These are phyloP conservation scores for Pelobates fuscus DNA, from an alignment of 2,113 vertebrate genomes.

Conservation along the genomic window DNA sequence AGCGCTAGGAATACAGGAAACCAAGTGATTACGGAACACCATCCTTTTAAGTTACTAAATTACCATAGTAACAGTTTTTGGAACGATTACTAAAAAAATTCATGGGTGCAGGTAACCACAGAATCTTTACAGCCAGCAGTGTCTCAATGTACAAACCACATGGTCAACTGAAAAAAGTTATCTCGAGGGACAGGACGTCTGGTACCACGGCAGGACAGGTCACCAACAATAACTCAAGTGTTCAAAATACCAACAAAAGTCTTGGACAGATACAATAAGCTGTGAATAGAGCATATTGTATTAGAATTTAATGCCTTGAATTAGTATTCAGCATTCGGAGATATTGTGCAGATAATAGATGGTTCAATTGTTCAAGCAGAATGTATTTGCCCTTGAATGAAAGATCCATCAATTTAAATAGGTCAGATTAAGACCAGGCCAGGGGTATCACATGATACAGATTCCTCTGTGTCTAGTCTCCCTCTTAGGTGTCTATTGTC, in stretches of 20 bases:
- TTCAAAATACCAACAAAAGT: slow-evolving; percentile 22
- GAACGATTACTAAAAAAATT: too few relatives aligned
- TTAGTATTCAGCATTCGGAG: slow-evolving; percentile 41
- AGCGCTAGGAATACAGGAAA: too few relatives aligned
- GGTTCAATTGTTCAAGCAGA: slow-evolving; percentile 25
- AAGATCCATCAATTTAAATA: slow-evolving; percentile 47
- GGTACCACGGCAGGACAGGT: neutral
- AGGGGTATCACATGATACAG: slow-evolving; percentile 37
- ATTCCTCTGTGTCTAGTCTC: slow-evolving; percentile 28
- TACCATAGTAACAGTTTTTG: too few relatives aligned
- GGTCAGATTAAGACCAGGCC: slow-evolving; percentile 30
- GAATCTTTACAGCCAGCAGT: too few relatives aligned
- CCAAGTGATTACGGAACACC: too few relatives aligned
- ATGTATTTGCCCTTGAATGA: slow-evolving; percentile 43
- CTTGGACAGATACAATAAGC: slow-evolving; percentile 20
- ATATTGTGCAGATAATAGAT: slow-evolving; percentile 26
- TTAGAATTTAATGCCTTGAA: slow-evolving; percentile 33
- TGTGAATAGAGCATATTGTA: slow-evolving; percentile 30
- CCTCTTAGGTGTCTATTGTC: slow-evolving; percentile 40
- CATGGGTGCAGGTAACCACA: too few relatives aligned
- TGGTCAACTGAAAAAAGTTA: neutral
- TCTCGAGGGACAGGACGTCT: slow-evolving; percentile 6
- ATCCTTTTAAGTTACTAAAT: too few relatives aligned
- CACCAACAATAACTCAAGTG: slow-evolving; percentile 18
- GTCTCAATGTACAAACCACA: too few relatives aligned